phyloP scores from a whole-genome alignment of 2,888 invertebrate genomes.

The Platerodrilus igneus region DNA sequence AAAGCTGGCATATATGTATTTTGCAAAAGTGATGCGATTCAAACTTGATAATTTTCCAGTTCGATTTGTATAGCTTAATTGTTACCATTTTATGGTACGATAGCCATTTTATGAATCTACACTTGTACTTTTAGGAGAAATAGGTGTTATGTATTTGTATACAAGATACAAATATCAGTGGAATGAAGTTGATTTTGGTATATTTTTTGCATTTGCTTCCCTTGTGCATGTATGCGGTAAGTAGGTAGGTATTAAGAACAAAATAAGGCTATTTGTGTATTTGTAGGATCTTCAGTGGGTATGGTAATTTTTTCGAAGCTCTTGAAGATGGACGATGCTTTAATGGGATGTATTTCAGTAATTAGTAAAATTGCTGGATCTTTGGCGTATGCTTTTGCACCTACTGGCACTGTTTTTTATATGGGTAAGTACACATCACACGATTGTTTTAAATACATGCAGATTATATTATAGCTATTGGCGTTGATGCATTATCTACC shows the following conservation, averaged over 20 bases:
- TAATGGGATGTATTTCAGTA: slow-evolving; percentile 41
- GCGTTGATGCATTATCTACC: slow-evolving; percentile 48
- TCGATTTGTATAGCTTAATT: too few species aligned
- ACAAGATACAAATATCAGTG: slow-evolving; percentile 55
- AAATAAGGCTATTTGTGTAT: too few species aligned
- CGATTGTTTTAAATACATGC: neutral
- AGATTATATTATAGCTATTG: slow-evolving; percentile 44
- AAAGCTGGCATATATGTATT: too few species aligned
- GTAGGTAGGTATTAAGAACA: slow-evolving; percentile 27
- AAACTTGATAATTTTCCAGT: too few species aligned
- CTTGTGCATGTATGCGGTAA: slow-evolving; percentile 53
- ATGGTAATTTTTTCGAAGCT: slow-evolving; percentile 38
- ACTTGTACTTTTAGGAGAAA: slow-evolving; percentile 50
- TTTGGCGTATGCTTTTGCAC: slow-evolving; percentile 42
- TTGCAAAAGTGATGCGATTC: too few species aligned
- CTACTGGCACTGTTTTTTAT: slow-evolving; percentile 38
- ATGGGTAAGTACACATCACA: slow-evolving; percentile 33
- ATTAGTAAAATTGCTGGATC: slow-evolving; percentile 41
- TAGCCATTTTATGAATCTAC: too few species aligned
- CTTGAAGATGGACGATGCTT: slow-evolving; percentile 40
- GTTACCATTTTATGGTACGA: too few species aligned
- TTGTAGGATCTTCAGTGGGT: slow-evolving; percentile 37
- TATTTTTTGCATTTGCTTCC: slow-evolving; percentile 55
- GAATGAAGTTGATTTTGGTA: slow-evolving; percentile 56
- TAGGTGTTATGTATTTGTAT: slow-evolving; percentile 54